Conservation (phyloP, 2,888 invertebrate genomes). For the Drosophila paracracens region DNA sequence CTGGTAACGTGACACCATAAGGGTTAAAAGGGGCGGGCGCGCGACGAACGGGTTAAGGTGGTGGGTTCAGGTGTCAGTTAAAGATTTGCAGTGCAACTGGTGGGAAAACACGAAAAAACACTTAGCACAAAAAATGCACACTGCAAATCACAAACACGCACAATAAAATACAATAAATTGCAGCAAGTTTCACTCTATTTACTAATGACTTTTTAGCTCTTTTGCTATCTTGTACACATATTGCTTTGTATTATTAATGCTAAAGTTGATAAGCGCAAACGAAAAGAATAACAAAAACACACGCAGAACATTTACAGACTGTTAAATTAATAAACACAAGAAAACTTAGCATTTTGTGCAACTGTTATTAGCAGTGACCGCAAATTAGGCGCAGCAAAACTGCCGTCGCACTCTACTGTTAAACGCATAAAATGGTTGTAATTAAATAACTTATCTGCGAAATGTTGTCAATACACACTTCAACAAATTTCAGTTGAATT, state of each 20-base stretch:
- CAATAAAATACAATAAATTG: constrained; percentile 3
- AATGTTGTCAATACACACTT: background rate
- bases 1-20: constrained; percentile 57
- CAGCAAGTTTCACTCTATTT: background rate
- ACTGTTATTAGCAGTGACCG: constrained; percentile 8
- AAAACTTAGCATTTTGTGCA: background rate
- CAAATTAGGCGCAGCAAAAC: background rate
- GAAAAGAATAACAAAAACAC: constrained; percentile 21
- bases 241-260: constrained; percentile 2
- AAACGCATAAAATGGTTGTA: background rate
- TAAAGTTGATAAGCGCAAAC: constrained; percentile 16
- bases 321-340: background rate
- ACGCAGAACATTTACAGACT: background rate
- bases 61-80: background rate
- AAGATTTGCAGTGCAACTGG: constrained; percentile 33
- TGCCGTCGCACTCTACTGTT: background rate
- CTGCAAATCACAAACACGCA: constrained; percentile 13
- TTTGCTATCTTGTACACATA: constrained; percentile 21
- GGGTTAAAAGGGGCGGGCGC: background rate
- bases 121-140: background rate
- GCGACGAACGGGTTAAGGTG: background rate
- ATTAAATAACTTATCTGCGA: too few relatives aligned
- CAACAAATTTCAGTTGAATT: background rate
- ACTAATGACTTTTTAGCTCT: constrained; percentile 4
- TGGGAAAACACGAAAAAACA: constrained; percentile 12